A percentile compares a stretch with the other conserved stretches of the same genome.
Evolutionary conservation across 2,113 vertebrate species (phyloP).

Genomic region (Phycodurus eques): DNA sequence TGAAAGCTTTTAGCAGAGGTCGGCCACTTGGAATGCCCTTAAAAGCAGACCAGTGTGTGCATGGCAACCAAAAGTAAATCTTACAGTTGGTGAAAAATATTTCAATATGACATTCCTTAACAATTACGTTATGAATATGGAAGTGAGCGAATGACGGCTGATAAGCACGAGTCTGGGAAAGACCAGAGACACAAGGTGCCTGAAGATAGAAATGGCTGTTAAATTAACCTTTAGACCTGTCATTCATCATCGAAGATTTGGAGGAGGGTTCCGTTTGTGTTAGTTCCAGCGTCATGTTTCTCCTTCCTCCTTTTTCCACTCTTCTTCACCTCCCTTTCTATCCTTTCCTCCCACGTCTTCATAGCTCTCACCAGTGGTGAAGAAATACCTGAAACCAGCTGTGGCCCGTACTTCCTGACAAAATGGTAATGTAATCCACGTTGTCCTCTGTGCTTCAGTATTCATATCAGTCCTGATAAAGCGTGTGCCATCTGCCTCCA

Average conservation of each 20-base stretch:
- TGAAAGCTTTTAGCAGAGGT: background rate
- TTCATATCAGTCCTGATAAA: background rate
- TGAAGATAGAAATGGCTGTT: constrained; percentile 23
- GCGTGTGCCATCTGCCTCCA: background rate
- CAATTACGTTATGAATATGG: constrained; percentile 25
- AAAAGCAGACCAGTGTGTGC: constrained; percentile 10
- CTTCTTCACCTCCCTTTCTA: constrained; percentile 2
- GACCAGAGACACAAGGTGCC: background rate
- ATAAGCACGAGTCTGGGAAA: constrained; percentile 16
- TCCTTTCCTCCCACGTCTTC: constrained; percentile 5
- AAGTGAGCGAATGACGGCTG: constrained; percentile 18
- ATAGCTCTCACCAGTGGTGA: background rate
- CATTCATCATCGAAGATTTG: constrained; percentile 7
- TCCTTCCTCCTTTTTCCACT: background rate
- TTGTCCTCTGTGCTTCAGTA: background rate
- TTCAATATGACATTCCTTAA: background rate
- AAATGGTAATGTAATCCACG: constrained; percentile 14
- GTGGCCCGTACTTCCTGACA: constrained; percentile 3
- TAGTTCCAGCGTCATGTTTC: background rate
- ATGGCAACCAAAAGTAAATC: constrained; percentile 2
- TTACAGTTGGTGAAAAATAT: constrained; percentile 4
- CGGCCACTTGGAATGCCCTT: background rate
- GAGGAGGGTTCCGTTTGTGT: background rate
- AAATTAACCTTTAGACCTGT: constrained; percentile 19
- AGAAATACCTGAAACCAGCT: constrained; percentile 47